Evolutionary conservation across 2,888 invertebrate genomes (phyloP).

Genomic region (Eudasyphora cyanicolor): DNA sequence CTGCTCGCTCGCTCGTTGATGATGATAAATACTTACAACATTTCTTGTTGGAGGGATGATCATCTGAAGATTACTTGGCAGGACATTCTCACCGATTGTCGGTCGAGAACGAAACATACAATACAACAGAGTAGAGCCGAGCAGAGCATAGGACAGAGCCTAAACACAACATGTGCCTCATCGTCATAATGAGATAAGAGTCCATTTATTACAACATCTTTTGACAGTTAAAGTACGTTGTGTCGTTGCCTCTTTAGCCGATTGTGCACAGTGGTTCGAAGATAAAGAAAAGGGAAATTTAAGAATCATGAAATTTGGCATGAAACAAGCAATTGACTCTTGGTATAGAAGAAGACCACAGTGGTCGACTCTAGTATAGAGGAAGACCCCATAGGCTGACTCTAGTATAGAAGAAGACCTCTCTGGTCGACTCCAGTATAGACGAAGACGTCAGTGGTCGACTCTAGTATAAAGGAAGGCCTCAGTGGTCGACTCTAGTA

Average conservation of each 20-base stretch:
- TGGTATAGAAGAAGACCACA: too few relatives aligned
- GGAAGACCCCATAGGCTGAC: too few relatives aligned
- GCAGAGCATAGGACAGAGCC: background rate
- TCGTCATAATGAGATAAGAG: constrained; percentile 59
- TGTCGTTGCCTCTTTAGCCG: background rate
- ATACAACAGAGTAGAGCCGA: background rate
- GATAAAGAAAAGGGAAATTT: background rate
- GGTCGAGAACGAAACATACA: background rate
- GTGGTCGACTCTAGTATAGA: too few relatives aligned
- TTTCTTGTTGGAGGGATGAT: constrained; percentile 1
- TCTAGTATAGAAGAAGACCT: too few relatives aligned
- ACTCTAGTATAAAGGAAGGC: too few relatives aligned
- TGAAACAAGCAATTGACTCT: too few relatives aligned
- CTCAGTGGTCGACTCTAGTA: too few relatives aligned
- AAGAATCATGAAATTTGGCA: too few relatives aligned
- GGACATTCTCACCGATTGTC: background rate
- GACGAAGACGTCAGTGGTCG: too few relatives aligned
- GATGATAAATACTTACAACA: constrained; percentile 4
- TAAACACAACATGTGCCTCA: constrained; percentile 53
- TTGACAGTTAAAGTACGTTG: constrained; percentile 44
- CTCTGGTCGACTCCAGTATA: too few relatives aligned
- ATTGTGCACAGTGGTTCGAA: constrained; percentile 10
- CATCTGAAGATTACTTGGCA: constrained; percentile 19
- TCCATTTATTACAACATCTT: constrained; percentile 61
- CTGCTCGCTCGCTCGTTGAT: background rate